Evolutionary conservation across 2,113 vertebrate species (phyloP).

Genomic region (Oreotragus oreotragus): DNA sequence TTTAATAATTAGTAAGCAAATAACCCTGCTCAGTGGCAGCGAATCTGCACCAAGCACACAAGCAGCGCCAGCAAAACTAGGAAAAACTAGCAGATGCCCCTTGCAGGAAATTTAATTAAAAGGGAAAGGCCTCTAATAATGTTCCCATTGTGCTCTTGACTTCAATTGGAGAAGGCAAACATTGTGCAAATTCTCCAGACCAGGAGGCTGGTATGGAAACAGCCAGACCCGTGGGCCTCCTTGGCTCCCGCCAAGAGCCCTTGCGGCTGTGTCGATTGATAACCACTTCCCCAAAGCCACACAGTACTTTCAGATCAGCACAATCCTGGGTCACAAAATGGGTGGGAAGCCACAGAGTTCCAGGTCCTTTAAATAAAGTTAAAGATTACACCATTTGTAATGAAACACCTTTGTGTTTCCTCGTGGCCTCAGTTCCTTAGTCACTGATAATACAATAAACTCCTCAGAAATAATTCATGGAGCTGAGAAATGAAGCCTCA

Average conservation of each 20-base stretch:
- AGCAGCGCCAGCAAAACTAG: not conserved
- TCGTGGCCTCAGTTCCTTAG: not conserved
- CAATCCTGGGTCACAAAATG: not conserved
- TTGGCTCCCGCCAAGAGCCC: not conserved
- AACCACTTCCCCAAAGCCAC: not conserved
- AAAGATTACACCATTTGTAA: not conserved
- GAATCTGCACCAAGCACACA: not conserved
- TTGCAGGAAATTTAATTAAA: slow-evolving; percentile 19
- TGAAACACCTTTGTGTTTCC: not conserved
- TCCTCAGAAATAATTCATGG: slow-evolving; percentile 19
- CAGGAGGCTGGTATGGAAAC: not conserved
- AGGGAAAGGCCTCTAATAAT: not conserved
- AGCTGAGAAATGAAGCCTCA: not conserved
- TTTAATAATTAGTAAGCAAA: not conserved
- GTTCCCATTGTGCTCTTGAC: not conserved
- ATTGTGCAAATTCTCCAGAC: not conserved
- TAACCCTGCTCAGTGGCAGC: not conserved
- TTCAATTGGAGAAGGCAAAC: not conserved
- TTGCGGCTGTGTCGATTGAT: not conserved
- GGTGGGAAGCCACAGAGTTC: not conserved
- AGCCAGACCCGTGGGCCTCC: too few relatives aligned
- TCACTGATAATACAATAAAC: not conserved
- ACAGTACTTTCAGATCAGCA: not conserved
- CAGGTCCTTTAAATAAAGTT: not conserved
- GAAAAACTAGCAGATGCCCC: not conserved